These are phyloP conservation scores for Syrphus vitripennis DNA, from an alignment of 2,888 invertebrate genomes.

Conservation along the genomic window DNA sequence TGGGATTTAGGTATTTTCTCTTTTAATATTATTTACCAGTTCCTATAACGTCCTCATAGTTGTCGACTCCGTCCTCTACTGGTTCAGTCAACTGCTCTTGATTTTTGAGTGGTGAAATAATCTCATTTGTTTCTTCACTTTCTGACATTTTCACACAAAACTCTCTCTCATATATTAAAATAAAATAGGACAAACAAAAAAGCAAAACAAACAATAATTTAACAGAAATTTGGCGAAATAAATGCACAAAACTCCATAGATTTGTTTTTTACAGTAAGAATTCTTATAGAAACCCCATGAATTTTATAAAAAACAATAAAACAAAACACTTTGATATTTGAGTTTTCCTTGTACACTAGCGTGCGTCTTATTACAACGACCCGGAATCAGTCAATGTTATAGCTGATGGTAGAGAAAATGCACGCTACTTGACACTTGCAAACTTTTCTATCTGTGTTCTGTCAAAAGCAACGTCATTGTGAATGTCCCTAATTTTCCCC, in stretches of 20 bases:
- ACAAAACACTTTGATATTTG: constrained; percentile 13
- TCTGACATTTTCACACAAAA: constrained; percentile 49
- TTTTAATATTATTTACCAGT: constrained; percentile 35
- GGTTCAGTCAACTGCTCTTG: constrained; percentile 12
- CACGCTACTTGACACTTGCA: constrained; percentile 50
- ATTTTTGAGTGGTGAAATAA: constrained; percentile 42
- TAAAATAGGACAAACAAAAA: background rate
- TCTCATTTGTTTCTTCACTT: constrained; percentile 33
- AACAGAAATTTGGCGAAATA: constrained; percentile 1
- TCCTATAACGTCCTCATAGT: background rate
- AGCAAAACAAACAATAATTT: constrained; percentile 16
- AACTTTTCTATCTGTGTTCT: constrained; percentile 34
- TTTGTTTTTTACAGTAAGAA: constrained; percentile 50
- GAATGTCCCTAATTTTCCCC: constrained; percentile 1
- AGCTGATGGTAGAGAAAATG: constrained; percentile 6
- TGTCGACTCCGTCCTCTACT: background rate
- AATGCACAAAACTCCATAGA: constrained; percentile 24
- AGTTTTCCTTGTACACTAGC: constrained; percentile 32
- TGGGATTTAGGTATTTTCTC: background rate
- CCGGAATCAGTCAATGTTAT: constrained; percentile 27
- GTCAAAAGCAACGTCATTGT: constrained; percentile 46
- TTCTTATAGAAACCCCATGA: constrained; percentile 39
- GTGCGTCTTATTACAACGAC: constrained; percentile 8
- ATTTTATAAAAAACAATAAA: background rate
- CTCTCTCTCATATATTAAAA: background rate